Base-by-base conservation (phyloP, 2,797 vertebrate genomes). In the Scleropages formosus region DNA sequence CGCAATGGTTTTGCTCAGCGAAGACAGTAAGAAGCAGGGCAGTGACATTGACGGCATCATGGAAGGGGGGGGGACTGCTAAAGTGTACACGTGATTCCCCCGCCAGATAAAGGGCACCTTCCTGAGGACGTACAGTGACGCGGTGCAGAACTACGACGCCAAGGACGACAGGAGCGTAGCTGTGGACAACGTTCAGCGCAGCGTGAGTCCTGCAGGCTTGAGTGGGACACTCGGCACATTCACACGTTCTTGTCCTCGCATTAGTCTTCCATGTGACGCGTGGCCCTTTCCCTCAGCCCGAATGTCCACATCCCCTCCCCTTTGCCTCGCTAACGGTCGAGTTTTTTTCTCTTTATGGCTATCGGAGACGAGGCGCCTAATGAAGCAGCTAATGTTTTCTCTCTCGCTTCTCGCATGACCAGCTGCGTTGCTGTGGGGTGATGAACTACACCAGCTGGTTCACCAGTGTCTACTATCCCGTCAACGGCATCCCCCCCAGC, bases 381-480 rank as follows among this genome's bases (percentile, higher is more conserved):
- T 58, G 18, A 58, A 58, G 18, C 53, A 13, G 12, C 20, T 51
- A 11, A 27, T 31, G 49, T 39, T 53, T 22, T 64, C 63, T 65
- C 56, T 59, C 31, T 63, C 73, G 68, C 82, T 68, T 80, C 72
- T 80, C 78, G 11, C 39, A 10, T n/a, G 10, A 71, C 2, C 72
- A 98, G 97, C 91, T 99, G 92, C 96, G 91, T 76, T 99, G 97
- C 90, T 99, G 97, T 74, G 97, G 97, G 0, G 94, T 99, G 83
- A 93, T 96, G 83, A 98, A 97, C 92, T 98, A 98, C 87, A 98
- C 96, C 87, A 98, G 95, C 86, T 99, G 97, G 97, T 95, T 95
- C 79, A 92, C 83, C 86, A 99, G 96, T 83, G 90, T 93, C 75
- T 98, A 98, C 87, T 98, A 94, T 87, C 91, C 90, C 72, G 90